Percentiles rank a stretch among this genome's conserved stretches.
phyloP scores from a whole-genome alignment of 1,140 invertebrate species.

The Brachionus sp. region DNA sequence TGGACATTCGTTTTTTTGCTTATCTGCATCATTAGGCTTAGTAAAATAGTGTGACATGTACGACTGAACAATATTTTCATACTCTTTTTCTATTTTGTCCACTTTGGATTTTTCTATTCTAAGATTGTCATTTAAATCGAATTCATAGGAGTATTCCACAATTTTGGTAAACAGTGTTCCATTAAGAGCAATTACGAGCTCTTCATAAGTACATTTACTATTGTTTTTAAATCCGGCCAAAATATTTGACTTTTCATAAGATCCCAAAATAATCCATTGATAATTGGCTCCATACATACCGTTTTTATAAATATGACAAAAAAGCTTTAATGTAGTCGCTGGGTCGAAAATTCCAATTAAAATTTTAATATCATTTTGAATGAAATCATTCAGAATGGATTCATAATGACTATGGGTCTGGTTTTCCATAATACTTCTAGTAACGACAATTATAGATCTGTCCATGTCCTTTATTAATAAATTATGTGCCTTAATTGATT shows the following conservation, averaged over 20 bases:
- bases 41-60: neutral
- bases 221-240: conserved; percentile 50
- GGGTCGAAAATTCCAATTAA: conserved; percentile 21
- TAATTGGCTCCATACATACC: conserved; percentile 81
- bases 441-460: neutral
- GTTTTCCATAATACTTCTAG: conserved; percentile 21
- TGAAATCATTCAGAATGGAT: conserved; percentile 39
- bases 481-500: conserved; percentile 19
- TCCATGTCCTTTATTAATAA: conserved; percentile 19
- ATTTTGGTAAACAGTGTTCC: conserved; percentile 60
- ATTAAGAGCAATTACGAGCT: conserved; percentile 77
- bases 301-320: conserved; percentile 25
- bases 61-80: conserved; percentile 48
- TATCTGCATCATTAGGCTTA: conserved; percentile 51
- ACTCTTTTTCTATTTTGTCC: conserved; percentile 48
- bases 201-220: conserved; percentile 67
- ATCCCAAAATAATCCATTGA: conserved; percentile 93
- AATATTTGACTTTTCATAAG: conserved; percentile 74
- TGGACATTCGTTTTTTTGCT: conserved; percentile 73
- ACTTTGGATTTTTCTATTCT: neutral
- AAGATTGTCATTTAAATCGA: conserved; percentile 50
- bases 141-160: conserved; percentile 34
- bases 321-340: conserved; percentile 5
- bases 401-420: neutral
- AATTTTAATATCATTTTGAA: conserved; percentile 36